Base-by-base conservation (phyloP, 2,797 vertebrate genomes). In the Brachyalestes nurse region DNA sequence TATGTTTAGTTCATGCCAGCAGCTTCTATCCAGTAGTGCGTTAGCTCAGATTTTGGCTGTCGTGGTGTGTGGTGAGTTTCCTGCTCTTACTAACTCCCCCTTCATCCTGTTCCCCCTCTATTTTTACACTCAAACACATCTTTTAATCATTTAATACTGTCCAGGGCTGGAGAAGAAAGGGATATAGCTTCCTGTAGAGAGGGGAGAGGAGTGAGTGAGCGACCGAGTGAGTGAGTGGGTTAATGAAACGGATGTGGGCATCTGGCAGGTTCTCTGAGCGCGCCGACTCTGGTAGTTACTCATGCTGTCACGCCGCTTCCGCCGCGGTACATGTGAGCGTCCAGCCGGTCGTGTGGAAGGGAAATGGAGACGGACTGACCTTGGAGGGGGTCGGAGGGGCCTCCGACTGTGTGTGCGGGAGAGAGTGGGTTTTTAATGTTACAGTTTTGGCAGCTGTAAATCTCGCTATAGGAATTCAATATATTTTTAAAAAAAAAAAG, bases 131-230 rank as follows among this genome's bases (percentile, higher is more conserved):
- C 75, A 72, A 78, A 85, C 88, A 86, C 90, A 90, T 89, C 91
- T 93, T 93, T 77, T 90, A 88, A 93, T 93, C 90, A 92, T 92
- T 92, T 91, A 91, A 78, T 88, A 84, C 89, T 86, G 77, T 80
- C 77, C 83, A 81, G 88, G 91, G 87, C 75, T 53, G 65, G 51
- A 58, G 58, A 74, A 78, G 69, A 83, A 85, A 81, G 87, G 79
- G 67, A 86, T 81, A 71, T 80, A 74, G 85, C 86, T 91, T 93
- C 92, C 91, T 93, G 91, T 87, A 87, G 89, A 90, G 70, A 21
- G 71, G 62, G 57, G 61, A 51, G 72, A 61, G 23, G 17, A 10
- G n/a, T 28, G 57, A 28, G 88, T 84, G 51, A 82, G 72, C 8
- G 82, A 82, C 75, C 75, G 86, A 42, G 88, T 85, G 53, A 82